These are phyloP conservation scores for Loriculus beryllinus DNA, from an alignment of 2,797 vertebrate genomes.

Conservation along the genomic window DNA sequence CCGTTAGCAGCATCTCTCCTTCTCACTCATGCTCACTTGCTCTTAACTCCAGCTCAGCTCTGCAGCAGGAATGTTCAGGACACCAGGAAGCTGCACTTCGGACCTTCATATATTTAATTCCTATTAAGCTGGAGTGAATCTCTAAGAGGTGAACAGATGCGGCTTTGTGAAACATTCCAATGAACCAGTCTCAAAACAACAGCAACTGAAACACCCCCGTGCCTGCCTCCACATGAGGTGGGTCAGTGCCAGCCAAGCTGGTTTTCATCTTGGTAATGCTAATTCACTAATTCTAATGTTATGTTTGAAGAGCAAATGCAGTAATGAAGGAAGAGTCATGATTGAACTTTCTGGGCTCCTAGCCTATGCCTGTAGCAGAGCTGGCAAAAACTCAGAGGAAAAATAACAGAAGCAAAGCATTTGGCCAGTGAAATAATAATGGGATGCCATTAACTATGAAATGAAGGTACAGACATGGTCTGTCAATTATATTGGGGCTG, in stretches of 20 bases:
- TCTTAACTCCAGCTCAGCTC: not conserved
- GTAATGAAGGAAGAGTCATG: not conserved
- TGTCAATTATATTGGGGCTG: not conserved
- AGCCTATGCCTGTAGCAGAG: not conserved
- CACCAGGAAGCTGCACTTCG: not conserved
- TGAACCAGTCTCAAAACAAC: not conserved
- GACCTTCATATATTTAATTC: constrained; percentile 15
- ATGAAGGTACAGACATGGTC: constrained; percentile 15
- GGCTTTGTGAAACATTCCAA: constrained; percentile 43
- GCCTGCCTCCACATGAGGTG: not conserved
- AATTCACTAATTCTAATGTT: not conserved
- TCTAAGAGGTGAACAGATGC: constrained; percentile 42
- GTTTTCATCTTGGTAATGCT: not conserved
- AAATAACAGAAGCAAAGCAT: not conserved
- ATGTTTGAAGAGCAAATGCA: not conserved
- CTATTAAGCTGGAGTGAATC: not conserved
- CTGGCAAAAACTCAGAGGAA: constrained; percentile 3
- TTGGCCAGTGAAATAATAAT: not conserved
- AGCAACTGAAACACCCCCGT: not conserved
- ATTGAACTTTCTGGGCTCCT: constrained; percentile 31
- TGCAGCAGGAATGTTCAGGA: not conserved
- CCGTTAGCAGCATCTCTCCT: not conserved
- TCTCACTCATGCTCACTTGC: rapidly evolving
- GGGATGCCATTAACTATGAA: not conserved
- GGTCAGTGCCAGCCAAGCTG: not conserved